Percentiles rank a stretch among this genome's conserved stretches.
Evolutionary conservation across 2,113 vertebrate species (phyloP).

Genomic region (Atractosteus spatula): DNA sequence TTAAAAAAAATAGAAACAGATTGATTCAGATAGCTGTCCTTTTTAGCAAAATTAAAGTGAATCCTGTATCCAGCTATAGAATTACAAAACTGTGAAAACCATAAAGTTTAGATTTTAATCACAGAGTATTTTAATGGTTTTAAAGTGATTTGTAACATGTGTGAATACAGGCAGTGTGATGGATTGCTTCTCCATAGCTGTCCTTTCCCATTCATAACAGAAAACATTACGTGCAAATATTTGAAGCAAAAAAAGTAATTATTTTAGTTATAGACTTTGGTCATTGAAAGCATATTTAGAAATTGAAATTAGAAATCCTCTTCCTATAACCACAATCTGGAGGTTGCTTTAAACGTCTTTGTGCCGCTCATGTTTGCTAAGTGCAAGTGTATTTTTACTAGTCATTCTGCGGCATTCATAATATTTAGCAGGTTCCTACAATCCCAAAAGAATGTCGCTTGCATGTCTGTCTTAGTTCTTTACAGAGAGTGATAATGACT

Average conservation of each 20-base stretch:
- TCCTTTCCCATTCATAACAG: too few species aligned
- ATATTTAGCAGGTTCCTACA: constrained; percentile 29
- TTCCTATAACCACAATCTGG: constrained; percentile 29
- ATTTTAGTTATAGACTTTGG: background rate
- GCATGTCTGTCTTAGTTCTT: constrained; percentile 20
- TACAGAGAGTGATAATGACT: constrained; percentile 7
- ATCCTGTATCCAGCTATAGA: too few species aligned
- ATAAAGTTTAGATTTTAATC: too few species aligned
- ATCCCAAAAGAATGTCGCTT: constrained; percentile 41
- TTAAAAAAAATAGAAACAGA: too few species aligned
- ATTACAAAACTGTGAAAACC: too few species aligned
- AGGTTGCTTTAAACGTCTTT: constrained; percentile 4
- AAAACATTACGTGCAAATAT: too few species aligned
- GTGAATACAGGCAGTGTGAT: too few species aligned
- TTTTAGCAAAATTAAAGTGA: too few species aligned
- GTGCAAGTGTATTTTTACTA: constrained; percentile 18
- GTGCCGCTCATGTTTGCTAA: constrained; percentile 13
- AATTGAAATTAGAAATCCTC: constrained; percentile 15
- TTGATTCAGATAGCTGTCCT: too few species aligned
- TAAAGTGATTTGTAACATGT: too few species aligned
- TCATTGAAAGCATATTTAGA: constrained; percentile 8
- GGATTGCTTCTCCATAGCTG: too few species aligned
- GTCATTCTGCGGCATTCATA: constrained; percentile 13
- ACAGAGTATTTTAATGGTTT: too few species aligned
- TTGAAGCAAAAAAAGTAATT: background rate